These are phyloP conservation scores for Sminthurides aquaticus DNA, from an alignment of 2,888 invertebrate species.

Conservation along the genomic window DNA sequence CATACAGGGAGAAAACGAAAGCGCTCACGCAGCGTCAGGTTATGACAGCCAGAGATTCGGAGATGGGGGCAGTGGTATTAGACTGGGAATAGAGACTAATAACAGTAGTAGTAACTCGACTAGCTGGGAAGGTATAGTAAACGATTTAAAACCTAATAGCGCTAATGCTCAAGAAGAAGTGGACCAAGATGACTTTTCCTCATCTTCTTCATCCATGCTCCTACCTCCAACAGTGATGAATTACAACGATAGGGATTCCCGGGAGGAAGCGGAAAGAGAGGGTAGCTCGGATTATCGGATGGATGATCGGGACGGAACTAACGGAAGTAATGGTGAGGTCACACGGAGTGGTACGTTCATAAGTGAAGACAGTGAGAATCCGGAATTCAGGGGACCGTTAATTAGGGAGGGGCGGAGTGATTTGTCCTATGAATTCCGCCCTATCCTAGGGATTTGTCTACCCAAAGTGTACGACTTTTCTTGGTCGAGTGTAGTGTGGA, in stretches of 20 bases:
- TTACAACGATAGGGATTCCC: background rate
- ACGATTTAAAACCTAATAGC: background rate
- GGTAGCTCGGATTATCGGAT: no score
- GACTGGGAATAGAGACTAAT: no score
- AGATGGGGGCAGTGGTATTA: background rate
- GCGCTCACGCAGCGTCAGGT: background rate
- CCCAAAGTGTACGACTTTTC: constrained; percentile 37
- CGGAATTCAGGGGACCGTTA: background rate
- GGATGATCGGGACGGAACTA: background rate
- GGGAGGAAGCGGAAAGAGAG: background rate
- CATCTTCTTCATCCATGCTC: background rate
- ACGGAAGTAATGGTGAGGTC: background rate
- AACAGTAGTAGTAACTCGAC: background rate
- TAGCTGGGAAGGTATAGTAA: background rate
- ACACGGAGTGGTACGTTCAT: background rate
- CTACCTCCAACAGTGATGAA: background rate
- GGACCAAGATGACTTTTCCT: background rate
- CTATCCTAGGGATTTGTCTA: constrained; percentile 36
- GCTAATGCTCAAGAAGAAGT: background rate
- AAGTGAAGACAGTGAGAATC: background rate
- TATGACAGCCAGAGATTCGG: background rate
- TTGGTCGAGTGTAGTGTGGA: constrained; percentile 40
- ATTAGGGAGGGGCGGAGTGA: constrained; percentile 2
- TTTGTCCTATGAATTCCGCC: constrained; percentile 30
- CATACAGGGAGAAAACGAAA: background rate